Conservation (phyloP, 2,888 invertebrate genomes). For the Mythimna vitellina region DNA sequence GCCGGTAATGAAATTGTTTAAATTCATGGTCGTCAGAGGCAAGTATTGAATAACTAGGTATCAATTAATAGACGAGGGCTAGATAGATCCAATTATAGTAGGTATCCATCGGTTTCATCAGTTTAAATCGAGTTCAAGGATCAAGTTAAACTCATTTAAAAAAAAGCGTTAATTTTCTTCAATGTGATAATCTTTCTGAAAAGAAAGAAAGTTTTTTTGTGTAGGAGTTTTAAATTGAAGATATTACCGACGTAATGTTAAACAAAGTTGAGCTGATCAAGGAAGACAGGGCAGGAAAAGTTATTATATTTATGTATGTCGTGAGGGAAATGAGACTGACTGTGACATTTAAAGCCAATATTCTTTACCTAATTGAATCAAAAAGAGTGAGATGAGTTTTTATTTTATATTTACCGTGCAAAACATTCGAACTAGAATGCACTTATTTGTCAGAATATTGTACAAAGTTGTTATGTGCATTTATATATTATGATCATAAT, state of each 20-base stretch:
- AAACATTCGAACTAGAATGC: too few species aligned
- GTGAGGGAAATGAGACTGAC: neutral
- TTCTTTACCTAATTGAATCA: neutral
- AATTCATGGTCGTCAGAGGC: conserved; percentile 28
- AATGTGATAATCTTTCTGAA: neutral
- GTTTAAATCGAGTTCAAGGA: neutral
- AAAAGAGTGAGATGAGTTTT: neutral
- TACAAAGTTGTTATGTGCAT: too few species aligned
- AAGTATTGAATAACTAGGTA: conserved; percentile 1
- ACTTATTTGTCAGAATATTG: too few species aligned
- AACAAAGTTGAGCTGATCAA: neutral
- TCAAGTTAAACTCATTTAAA: neutral
- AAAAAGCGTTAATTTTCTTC: neutral
- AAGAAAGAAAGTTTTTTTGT: conserved; percentile 4
- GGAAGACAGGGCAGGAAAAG: neutral
- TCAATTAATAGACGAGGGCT: conserved; percentile 17
- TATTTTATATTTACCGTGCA: too few species aligned
- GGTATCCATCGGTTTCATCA: neutral
- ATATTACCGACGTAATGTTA: neutral
- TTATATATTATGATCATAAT: too few species aligned
- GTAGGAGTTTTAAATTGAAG: neutral
- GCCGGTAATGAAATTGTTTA: conserved; percentile 17
- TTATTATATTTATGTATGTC: neutral
- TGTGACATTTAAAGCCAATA: neutral
- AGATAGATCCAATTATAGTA: neutral